Evolutionary conservation across 2,888 invertebrate genomes (phyloP).

Genomic region (Thereva unica): DNA sequence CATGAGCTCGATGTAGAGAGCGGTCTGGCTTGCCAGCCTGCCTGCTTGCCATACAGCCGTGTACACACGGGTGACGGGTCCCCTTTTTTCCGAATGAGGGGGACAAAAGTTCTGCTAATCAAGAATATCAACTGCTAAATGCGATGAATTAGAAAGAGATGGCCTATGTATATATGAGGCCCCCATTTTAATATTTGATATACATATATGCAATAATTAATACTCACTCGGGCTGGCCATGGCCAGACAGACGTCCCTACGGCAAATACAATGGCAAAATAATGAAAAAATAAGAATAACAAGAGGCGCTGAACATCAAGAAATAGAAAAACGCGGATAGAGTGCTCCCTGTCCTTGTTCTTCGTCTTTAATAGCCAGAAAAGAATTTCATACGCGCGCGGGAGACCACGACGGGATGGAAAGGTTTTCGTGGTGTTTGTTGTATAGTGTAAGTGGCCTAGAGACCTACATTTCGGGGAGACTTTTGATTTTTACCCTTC

Average conservation of each 20-base stretch:
- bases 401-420: conserved; percentile 25
- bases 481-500: conserved; percentile 35
- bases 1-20: no score
- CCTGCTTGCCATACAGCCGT: background rate
- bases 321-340: background rate
- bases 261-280: conserved; percentile 20
- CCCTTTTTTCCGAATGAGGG: conserved; percentile 13
- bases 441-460: conserved; percentile 42
- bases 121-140: conserved; percentile 14
- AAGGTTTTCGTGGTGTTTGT: conserved; percentile 30
- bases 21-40: conserved; percentile 10
- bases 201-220: conserved; percentile 13
- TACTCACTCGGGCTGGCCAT: background rate
- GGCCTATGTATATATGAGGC: background rate
- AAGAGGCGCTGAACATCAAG: background rate
- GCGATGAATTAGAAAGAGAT: conserved; percentile 25
- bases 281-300: conserved; percentile 13
- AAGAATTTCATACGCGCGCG: conserved; percentile 31
- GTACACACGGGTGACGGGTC: conserved; percentile 1
- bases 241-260: conserved; percentile 25
- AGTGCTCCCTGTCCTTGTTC: conserved; percentile 32
- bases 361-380: conserved; percentile 15
- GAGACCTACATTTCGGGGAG: conserved; percentile 43
- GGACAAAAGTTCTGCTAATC: conserved; percentile 31
- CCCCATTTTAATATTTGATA: background rate